Evolutionary conservation across 2,888 invertebrate species (phyloP).

Genomic region (Scaptomyza polygonia): DNA sequence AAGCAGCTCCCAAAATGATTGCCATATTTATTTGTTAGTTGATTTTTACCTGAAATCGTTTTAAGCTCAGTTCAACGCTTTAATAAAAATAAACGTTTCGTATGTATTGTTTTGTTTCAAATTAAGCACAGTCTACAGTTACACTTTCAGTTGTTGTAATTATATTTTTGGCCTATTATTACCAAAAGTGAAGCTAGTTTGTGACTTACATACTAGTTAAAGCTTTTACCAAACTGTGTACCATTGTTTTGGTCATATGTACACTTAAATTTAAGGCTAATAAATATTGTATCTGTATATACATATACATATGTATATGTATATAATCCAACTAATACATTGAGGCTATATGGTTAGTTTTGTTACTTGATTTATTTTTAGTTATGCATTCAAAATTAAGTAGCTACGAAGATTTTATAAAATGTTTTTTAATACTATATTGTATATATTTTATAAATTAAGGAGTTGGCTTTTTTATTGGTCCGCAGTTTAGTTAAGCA

Average conservation of each 20-base stretch:
- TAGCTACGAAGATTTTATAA: constrained; percentile 28
- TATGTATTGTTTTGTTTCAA: constrained; percentile 10
- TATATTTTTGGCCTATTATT: constrained; percentile 37
- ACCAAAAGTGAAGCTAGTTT: constrained; percentile 27
- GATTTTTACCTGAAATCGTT: constrained; percentile 52
- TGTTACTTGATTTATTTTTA: background rate
- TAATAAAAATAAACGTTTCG: constrained; percentile 22
- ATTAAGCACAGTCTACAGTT: constrained; percentile 70
- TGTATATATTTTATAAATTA: constrained; percentile 9
- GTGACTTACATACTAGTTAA: constrained; percentile 71
- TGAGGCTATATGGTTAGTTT: constrained; percentile 7
- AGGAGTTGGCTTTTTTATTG: constrained; percentile 39
- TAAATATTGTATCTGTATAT: constrained; percentile 17
- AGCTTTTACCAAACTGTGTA: constrained; percentile 78
- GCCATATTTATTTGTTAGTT: background rate
- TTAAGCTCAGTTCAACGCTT: constrained; percentile 38
- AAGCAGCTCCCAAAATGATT: constrained; percentile 46
- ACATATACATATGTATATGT: constrained; percentile 8
- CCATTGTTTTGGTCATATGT: constrained; percentile 70
- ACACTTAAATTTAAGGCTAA: constrained; percentile 66
- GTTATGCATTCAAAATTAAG: constrained; percentile 49
- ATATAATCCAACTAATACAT: constrained; percentile 12
- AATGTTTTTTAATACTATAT: constrained; percentile 11
- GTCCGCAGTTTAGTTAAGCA: constrained; percentile 61
- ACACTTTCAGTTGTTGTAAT: constrained; percentile 52